These are phyloP conservation scores for Ceratitis capitata DNA, from an alignment of 1,140 invertebrate genomes.

Conservation along the genomic window DNA sequence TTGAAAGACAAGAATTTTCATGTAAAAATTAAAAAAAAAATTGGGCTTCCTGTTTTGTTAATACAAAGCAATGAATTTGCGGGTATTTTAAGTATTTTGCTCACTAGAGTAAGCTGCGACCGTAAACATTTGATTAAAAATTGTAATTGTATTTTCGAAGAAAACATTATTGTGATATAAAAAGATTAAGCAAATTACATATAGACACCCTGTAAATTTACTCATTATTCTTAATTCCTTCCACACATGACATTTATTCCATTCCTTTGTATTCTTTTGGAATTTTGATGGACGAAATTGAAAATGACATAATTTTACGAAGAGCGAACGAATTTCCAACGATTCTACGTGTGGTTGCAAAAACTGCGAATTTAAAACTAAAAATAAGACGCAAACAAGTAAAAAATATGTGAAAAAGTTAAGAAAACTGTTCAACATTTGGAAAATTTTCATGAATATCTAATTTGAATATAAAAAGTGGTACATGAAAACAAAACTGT, in stretches of 20 bases:
- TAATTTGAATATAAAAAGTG: not conserved
- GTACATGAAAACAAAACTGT: not conserved
- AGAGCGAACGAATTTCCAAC: not conserved
- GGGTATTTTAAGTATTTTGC: no score
- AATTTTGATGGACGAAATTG: conserved; percentile 21
- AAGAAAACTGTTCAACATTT: not conserved
- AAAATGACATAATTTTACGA: conserved; percentile 41
- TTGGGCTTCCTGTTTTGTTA: no score
- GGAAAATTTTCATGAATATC: not conserved
- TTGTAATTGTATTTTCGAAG: no score
- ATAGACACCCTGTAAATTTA: no score
- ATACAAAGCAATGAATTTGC: no score
- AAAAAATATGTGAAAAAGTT: conserved; percentile 28
- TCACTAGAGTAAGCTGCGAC: no score
- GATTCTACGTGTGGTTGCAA: not conserved
- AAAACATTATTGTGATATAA: no score
- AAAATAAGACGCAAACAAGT: not conserved
- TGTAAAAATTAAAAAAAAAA: no score
- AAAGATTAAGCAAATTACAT: no score
- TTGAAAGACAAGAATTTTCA: no score
- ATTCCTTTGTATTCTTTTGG: not conserved
- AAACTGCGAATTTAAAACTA: conserved; percentile 5
- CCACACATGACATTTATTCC: not conserved
- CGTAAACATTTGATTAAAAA: no score
- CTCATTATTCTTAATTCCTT: no score